Conservation (phyloP, 2,113 vertebrate genomes). For the Lepisosteus oculatus region DNA sequence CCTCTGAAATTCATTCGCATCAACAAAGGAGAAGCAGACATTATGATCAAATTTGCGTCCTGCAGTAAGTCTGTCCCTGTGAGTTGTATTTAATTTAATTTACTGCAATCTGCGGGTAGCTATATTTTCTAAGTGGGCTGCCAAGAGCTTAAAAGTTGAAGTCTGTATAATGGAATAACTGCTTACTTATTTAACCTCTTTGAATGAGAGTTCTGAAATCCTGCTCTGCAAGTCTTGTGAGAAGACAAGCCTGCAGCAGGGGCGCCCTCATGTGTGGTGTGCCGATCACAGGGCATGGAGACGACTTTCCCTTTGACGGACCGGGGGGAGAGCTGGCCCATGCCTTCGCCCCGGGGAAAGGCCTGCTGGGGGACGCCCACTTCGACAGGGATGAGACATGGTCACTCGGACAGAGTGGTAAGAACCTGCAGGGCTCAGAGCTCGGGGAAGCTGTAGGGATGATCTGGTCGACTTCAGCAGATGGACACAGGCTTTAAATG, state of each 20-base stretch:
- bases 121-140: background rate
- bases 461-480: too few relatives aligned
- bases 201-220: background rate
- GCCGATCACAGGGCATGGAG: slow-evolving; percentile 53
- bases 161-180: background rate
- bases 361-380: slow-evolving; percentile 68
- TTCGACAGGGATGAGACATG: slow-evolving; percentile 74
- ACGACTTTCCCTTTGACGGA: slow-evolving; percentile 65
- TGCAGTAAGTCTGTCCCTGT: background rate
- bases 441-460: too few relatives aligned
- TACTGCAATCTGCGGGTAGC: background rate
- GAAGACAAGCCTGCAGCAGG: background rate
- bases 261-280: background rate
- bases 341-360: slow-evolving; percentile 66
- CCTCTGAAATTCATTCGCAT: background rate
- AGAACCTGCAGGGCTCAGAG: background rate
- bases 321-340: slow-evolving; percentile 64
- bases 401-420: slow-evolving; percentile 25
- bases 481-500: too few relatives aligned
- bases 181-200: background rate
- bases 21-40: background rate
- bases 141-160: background rate
- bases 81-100: background rate
- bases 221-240: background rate
- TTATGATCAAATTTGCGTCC: background rate